Base-by-base conservation (phyloP, 92 coral and sea anemone genomes). In the Siderastrea siderea region DNA sequence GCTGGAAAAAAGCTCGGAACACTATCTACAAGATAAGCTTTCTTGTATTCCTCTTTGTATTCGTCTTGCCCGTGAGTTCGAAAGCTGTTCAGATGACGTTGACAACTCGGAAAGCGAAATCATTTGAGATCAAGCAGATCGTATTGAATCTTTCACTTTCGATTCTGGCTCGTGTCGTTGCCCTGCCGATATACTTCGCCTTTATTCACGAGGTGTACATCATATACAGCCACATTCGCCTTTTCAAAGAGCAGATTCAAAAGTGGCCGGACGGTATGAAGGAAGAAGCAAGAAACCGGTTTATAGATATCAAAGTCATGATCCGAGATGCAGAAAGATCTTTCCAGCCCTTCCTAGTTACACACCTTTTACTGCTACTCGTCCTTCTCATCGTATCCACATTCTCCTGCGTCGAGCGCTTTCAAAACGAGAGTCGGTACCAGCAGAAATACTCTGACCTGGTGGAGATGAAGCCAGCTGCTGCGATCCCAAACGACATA, bases 111-210 rank as follows among this genome's bases (percentile, higher is more conserved):
- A 82, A 82, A 2, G 86, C 67, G 11, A 46, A 63, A 63, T 15
- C 74, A 5, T 95, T 95, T 62, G 38, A 54, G 10, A 3, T 10
- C 14, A 13, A 14, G 44, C 46, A 68, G 13, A 81, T 89, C 13
- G 84, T 70, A 5, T n/a, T 45, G 6, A 90, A 78, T 63, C 53
- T 75, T 46, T 15, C 54, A 3, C 59, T 90, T 7, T 75, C 90
- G 44, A 52, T 70, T 43, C 3, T 86, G 26, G 89, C 82, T 9
- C 88, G 96, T 3, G 15, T 87, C 14, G 61, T 85, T 1, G 83
- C 89, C 49, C 85, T 93, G 44, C 95, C 98, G 1, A 81, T 93
- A 0, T 63, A 93, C 68, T 19, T 95, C 9, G 88, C 69, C 19
- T 78, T 93, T 9, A 74, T 93, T 15, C 65, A 84, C 51, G 94